Base-by-base conservation (phyloP, 2,113 vertebrate species). In the Alligator mississippiensis region DNA sequence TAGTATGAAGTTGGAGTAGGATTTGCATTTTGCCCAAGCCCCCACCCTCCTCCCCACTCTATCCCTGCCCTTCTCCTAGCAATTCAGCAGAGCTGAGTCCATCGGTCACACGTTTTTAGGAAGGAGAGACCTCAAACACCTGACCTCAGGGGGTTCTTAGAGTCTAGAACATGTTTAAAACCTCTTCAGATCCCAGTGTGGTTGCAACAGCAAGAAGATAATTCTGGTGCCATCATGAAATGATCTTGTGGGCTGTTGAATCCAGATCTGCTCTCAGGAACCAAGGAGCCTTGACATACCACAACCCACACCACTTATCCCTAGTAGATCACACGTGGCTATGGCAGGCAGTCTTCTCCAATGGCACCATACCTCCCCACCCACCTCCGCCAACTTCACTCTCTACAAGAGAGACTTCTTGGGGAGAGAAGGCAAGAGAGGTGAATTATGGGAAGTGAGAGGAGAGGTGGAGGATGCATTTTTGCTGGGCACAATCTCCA, bases 71-170 rank as follows among this genome's bases (percentile, higher is more conserved):
- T 59, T 28, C 9, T 77, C 24, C 38, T 4, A 6, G 12, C 11
- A 11, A 21, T 18, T 81, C 9, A 25, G 34, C 64, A 24, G 70
- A 19, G 12, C 70, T 6, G 4, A 1, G 34, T 22, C 30, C 4
- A 3, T 72, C 12, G 4, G 21, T 34, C 68, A 72, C 68, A 10
- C 34, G 6, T 72, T 72, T 72, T 19, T 72, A 47, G 28, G 76
- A 12, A n/a, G 34, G 63, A 15, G 63, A 62, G 54, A 22, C 1
- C 0, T 1, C 16, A 74, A 81, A 78, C 27, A n/a, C 78, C 68
- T 28, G 1, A 0, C 3, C 19, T 72, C 0, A 0, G 17, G 87
- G 68, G 30, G 60, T 30, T 4, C 61, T 1, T 0, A 15, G 68
- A 47, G 30, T 18, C 66, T 70, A 70, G 64, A 62, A 19, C 21